A percentile compares a stretch with the other conserved stretches of the same genome.
These are phyloP conservation scores for Botia kubotai DNA, from an alignment of 2,797 vertebrate species.

Conservation along the genomic window DNA sequence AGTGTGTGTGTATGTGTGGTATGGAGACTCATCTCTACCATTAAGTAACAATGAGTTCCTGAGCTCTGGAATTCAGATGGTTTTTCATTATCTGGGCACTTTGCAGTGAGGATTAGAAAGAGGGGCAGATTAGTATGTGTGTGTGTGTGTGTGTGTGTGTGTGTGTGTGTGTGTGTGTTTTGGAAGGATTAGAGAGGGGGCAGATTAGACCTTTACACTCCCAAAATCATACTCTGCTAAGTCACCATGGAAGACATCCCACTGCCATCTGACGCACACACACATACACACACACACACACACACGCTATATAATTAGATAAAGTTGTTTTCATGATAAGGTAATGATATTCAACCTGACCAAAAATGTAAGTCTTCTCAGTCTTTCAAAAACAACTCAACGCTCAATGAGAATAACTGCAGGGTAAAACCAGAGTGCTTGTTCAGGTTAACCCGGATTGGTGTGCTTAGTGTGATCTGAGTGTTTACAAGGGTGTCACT, in stretches of 20 bases:
- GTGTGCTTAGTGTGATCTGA: slow-evolving; percentile 39
- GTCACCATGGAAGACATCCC: slow-evolving; percentile 65
- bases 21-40: slow-evolving; percentile 46
- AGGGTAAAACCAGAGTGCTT: slow-evolving; percentile 7
- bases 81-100: slow-evolving; percentile 66
- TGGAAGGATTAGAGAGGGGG: slow-evolving; percentile 54
- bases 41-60: slow-evolving; percentile 61
- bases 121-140: slow-evolving; percentile 56
- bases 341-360: not conserved
- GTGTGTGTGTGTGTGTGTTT: slow-evolving; percentile 41
- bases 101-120: slow-evolving; percentile 69
- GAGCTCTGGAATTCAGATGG: slow-evolving; percentile 64
- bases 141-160: slow-evolving; percentile 32
- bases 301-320: too few species aligned
- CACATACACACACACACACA: slow-evolving; percentile 57
- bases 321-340: not conserved
- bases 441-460: slow-evolving; percentile 37
- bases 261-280: slow-evolving; percentile 67
- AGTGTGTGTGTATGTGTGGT: slow-evolving; percentile 39
- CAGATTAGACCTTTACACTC: slow-evolving; percentile 69
- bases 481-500: slow-evolving; percentile 47
- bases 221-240: slow-evolving; percentile 66
- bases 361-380: too few species aligned
- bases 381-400: not conserved
- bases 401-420: not conserved